Evolutionary conservation across 2,113 vertebrate species (phyloP), one percentile per base, ranked within the genome.

Genomic region (Acanthochromis polyacanthus): DNA sequence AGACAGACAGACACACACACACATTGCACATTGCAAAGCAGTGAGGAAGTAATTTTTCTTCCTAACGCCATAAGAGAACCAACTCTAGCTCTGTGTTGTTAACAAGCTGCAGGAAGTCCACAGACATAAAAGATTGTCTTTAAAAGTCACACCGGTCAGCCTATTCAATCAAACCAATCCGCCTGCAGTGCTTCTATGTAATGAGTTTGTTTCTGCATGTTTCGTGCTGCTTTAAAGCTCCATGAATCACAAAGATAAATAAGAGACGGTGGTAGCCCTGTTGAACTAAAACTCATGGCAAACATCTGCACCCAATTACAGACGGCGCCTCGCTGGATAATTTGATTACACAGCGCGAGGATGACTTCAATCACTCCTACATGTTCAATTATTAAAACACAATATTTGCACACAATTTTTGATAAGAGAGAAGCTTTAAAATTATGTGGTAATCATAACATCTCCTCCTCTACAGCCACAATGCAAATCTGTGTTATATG

Each of bases 1-100:
- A n/a, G n/a, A n/a, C 30, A 30, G 4, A 36, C 4, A 32, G 4
- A 32, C 30, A 32, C 30, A 32, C 30, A 5, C 30, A 6, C 8
- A 9, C 6, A 36, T 10, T 36, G 32, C 32, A 36, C 32, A 36
- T 46, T 46, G 45, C 45, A 46, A 46, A 63, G 53, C 60, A 52
- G 40, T 48, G 25, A 81, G 60, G 74, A 69, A 60, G 74, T 51
- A 17, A 84, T 91, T 81, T 64, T 83, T 86, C 83, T 77, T 85
- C 62, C 59, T 75, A 79, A 85, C 85, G 77, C 50, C 80, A 82
- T 28, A 75, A 75, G 64, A 79, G 43, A 78, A 40, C 19, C 11
- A 77, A 58, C 75, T 87, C 74, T 77, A 72, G 75, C 53, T 71
- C 81, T 67, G 84, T 69, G 30, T 32, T 32, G 76, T 73, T 80